Conservation (phyloP, 2,113 vertebrate genomes). For the Bagarius yarrelli region DNA sequence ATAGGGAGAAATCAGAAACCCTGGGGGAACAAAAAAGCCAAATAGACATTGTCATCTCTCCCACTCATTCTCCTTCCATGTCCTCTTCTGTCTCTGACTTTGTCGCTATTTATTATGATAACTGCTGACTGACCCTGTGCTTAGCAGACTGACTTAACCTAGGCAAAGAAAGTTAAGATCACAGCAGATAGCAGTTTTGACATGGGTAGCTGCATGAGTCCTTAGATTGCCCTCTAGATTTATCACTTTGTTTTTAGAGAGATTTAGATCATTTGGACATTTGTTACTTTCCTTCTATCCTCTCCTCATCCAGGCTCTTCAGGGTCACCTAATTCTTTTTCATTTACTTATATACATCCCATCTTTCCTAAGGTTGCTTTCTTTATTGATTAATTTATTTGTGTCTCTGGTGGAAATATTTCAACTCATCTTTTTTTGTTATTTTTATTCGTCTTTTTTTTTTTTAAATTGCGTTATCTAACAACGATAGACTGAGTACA, state of each 20-base stretch:
- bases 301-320: neutral
- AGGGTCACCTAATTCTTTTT: neutral
- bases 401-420: constrained; percentile 5
- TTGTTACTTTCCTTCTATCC: constrained; percentile 6
- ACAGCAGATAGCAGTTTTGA: constrained; percentile 25
- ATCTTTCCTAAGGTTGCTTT: neutral
- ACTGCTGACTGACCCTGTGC: neutral
- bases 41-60: constrained; percentile 17
- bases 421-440: no score
- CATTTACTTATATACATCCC: neutral
- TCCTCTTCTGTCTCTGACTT: neutral
- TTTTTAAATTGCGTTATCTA: neutral
- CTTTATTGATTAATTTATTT: neutral
- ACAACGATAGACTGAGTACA: neutral
- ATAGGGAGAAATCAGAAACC: constrained; percentile 19
- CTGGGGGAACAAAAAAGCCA: constrained; percentile 21
- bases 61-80: neutral
- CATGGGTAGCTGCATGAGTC: constrained; percentile 13
- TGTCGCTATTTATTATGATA: constrained; percentile 20
- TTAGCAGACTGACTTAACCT: neutral
- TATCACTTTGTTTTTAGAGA: constrained; percentile 44
- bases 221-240: constrained; percentile 40
- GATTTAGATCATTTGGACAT: constrained; percentile 50
- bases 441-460: constrained; percentile 1
- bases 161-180: neutral